Conservation (phyloP, 35 echinoderm and acorn worm species). For the Heliocidaris tuberculata region DNA sequence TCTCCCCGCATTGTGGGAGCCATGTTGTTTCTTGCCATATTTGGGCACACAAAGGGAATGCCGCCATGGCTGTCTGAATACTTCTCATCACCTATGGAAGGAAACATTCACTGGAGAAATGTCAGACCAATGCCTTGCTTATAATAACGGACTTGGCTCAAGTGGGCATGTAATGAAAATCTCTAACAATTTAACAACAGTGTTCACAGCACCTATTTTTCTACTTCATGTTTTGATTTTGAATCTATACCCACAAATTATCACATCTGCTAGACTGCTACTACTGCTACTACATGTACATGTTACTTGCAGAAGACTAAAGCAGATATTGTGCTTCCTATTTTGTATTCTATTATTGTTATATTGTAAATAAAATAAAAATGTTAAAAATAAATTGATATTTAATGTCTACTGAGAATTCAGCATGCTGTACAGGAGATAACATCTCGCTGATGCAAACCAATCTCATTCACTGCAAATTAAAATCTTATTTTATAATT, state of each 20-base stretch:
- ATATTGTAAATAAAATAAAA: too few species aligned
- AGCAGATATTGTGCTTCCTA: too few species aligned
- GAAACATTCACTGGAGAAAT: slow-evolving; percentile 1
- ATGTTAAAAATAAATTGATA: too few species aligned
- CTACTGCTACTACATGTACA: too few species aligned
- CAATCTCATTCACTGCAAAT: too few species aligned
- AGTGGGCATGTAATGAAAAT: neutral
- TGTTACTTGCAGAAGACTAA: too few species aligned
- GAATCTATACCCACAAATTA: neutral
- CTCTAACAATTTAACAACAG: neutral
- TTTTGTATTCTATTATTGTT: too few species aligned
- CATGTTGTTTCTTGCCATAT: neutral
- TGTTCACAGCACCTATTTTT: neutral
- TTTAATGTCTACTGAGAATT: too few species aligned
- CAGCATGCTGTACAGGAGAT: too few species aligned
- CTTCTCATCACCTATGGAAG: neutral
- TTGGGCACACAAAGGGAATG: neutral
- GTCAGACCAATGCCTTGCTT: neutral
- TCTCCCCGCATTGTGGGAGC: neutral
- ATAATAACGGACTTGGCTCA: neutral
- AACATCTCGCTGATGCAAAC: too few species aligned
- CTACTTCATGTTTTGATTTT: neutral
- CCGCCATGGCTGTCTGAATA: neutral
- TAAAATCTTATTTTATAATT: too few species aligned
- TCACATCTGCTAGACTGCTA: neutral